Evolutionary conservation across 1,140 invertebrate genomes (phyloP), one percentile per base, ranked within the genome.

Genomic region (Cyclargus thomasi): DNA sequence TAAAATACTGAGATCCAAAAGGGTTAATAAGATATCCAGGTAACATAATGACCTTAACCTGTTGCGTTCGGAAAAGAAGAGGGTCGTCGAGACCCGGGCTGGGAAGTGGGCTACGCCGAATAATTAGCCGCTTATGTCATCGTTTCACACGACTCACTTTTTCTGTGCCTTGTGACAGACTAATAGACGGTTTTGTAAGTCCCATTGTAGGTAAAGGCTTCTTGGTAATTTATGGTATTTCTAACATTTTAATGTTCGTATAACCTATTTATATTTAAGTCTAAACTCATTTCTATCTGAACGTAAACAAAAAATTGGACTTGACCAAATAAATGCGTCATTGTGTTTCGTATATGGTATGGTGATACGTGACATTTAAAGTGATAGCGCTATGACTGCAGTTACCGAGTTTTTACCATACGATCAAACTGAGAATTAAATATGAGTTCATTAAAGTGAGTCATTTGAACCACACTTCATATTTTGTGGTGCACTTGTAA

Each of bases 1-100:
- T 47, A 16, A 47, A 16, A 47, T 47, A 47, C 39, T 47, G 10
- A 16, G 10, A 47, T 47, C 39, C 20, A 59, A 59, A 59, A 59
- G 55, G 55, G 53, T 59, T 59, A 20, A 22, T 59, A 59, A 59
- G 55, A 20, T 59, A 59, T 59, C 55, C 55, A 59, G 55, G 55
- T 59, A 59, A 59, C 55, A 59, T 59, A 59, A 21, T 59, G 55
- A 59, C 55, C 55, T 59, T 59, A 59, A 59, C 55, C 55, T 59
- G 55, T 59, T 59, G 55, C 55, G 18, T 20, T 59, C 7, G 55
- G 8, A 59, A 20, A 59, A 59, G 21, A 59, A 20, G 21, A 20
- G 21, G 55, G 55, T 20, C 55, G 55, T 20, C 20, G 20, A 59
- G 20, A 11, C 55, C 20, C 55, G 55, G 55, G 55, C 55, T 59